These are phyloP conservation scores for Pseudopipra pipra DNA, from an alignment of 2,113 vertebrate species.

Conservation along the genomic window DNA sequence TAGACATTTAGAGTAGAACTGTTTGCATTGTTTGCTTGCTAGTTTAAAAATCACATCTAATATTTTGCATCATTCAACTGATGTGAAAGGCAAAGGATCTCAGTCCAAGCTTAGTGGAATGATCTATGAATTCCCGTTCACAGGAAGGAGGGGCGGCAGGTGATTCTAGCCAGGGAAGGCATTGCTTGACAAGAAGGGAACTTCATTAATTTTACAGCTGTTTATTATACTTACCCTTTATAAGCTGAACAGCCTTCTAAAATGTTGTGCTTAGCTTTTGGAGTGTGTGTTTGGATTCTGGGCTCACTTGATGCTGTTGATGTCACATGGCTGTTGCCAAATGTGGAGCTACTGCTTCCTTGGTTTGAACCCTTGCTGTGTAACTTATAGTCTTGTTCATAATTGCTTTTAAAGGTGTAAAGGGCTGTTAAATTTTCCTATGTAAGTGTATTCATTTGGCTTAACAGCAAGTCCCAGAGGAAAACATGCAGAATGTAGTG, in stretches of 20 bases:
- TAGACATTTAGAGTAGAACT: background rate
- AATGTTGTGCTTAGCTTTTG: background rate
- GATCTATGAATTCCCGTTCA: background rate
- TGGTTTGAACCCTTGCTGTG: rapidly evolving
- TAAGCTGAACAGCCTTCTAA: background rate
- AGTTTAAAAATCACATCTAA: background rate
- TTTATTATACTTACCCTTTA: background rate
- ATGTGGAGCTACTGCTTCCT: background rate
- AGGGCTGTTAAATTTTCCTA: background rate
- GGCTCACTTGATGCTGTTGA: rapidly evolving
- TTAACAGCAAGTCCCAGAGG: background rate
- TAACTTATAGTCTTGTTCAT: background rate
- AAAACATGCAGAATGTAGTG: background rate
- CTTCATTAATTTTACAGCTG: background rate
- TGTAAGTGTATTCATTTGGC: background rate
- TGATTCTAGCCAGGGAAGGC: background rate
- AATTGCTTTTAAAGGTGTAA: background rate
- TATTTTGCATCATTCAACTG: rapidly evolving
- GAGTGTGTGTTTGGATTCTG: background rate
- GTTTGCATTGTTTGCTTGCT: background rate
- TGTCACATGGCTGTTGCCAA: background rate
- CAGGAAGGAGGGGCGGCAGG: rapidly evolving
- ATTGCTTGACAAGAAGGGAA: background rate
- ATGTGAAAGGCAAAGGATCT: background rate
- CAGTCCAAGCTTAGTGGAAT: background rate